Base-by-base conservation (phyloP, 2,113 vertebrate genomes). In the Poeciliopsis turrubarensis region DNA sequence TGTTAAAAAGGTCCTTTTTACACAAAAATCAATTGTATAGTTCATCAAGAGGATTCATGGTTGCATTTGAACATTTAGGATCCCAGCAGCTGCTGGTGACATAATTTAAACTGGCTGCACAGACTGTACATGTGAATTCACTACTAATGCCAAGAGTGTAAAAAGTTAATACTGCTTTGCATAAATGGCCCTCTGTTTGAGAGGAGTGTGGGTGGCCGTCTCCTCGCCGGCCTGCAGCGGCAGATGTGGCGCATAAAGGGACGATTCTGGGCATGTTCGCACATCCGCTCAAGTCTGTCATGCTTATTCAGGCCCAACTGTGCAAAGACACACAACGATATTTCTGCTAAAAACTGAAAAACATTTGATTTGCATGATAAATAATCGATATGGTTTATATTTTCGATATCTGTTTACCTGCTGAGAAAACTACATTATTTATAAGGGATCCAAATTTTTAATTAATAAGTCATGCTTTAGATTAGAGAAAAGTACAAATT, bases 231-330 rank as follows among this genome's bases (percentile, higher is more conserved):
- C 39, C 75, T 39, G 73, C 61, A 77, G 78, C 30, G 1, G 78
- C 89, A 91, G 88, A 89, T 87, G 91, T 84, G 74, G 41, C 44
- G 60, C 51, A 79, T 72, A 30, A 57, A 66, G 15, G 60, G 73
- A 86, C 78, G 61, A 68, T 88, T 87, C 79, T 1, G 57, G 64
- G 78, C 87, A 60, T 72, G 86, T 73, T 78, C 69, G 11, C 77
- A 67, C 34, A 72, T 32, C 63, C 71, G 22, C 22, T 32, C 65
- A 10, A 78, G 30, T 51, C 64, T 26, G 11, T 64, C 68, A 15
- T n/a, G 3, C 60, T 51, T 15, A 0, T 62, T n/a, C 9, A n/a
- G 19, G 9, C 51, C 22, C n/a, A 7, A 10, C 7, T 9, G 1
- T 25, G 25, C 51, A 57, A 57, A 57, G 19, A 3, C n/a, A n/a